These are phyloP conservation scores for Climacteris rufus DNA, from an alignment of 2,113 vertebrate genomes.

Conservation along the genomic window DNA sequence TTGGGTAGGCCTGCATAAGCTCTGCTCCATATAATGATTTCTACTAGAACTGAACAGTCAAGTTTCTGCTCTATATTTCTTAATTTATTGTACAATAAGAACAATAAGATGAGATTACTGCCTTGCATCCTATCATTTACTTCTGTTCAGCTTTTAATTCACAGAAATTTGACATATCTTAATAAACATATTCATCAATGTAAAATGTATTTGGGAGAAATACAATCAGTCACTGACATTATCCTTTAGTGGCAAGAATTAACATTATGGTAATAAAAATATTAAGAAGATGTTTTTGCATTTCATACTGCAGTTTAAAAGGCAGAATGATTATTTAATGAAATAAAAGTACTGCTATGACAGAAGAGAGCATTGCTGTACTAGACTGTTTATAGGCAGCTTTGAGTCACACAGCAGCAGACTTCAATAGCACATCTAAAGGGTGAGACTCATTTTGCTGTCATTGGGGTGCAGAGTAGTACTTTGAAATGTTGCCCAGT, in stretches of 20 bases:
- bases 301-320: neutral
- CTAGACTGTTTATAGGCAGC: neutral
- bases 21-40: neutral
- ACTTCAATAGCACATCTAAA: neutral
- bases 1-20: neutral
- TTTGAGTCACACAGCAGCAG: neutral
- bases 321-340: neutral
- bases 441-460: neutral
- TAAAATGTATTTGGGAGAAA: constrained; percentile 1
- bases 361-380: neutral
- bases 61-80: neutral
- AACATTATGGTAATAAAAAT: neutral
- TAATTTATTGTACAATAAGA: constrained; percentile 11
- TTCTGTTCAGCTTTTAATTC: constrained; percentile 37
- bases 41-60: neutral
- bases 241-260: neutral
- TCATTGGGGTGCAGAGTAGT: neutral
- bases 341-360: neutral
- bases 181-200: constrained; percentile 40
- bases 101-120: constrained; percentile 31
- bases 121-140: constrained; percentile 33
- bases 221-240: constrained; percentile 24
- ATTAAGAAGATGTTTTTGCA: neutral
- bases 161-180: constrained; percentile 43
- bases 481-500: neutral